phyloP scores from a whole-genome alignment of 2,113 vertebrate genomes.

The Chaetura pelagica region DNA sequence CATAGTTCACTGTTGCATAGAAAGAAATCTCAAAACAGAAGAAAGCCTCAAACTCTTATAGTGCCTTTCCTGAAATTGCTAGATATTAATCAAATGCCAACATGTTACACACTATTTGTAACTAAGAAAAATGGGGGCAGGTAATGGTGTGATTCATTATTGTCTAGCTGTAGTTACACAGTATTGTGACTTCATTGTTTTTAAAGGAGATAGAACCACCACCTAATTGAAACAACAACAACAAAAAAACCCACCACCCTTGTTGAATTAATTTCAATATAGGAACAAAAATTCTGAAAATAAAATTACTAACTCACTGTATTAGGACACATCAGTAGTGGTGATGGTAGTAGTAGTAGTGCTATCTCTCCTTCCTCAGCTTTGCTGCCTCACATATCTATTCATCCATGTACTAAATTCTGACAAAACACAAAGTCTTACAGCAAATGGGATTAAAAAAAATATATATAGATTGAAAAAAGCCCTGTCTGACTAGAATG shows the following conservation, averaged over 20 bases:
- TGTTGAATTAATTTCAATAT: not conserved
- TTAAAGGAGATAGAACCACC: not conserved
- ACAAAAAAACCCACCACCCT: not conserved
- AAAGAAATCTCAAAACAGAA: constrained; percentile 1
- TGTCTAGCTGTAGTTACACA: not conserved
- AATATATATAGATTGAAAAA: not conserved
- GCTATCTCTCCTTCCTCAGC: not conserved
- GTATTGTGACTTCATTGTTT: not conserved
- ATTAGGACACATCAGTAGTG: not conserved
- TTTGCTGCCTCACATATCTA: not conserved
- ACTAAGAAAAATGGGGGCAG: not conserved
- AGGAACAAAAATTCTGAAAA: not conserved
- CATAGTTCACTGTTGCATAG: not conserved
- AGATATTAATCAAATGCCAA: not conserved
- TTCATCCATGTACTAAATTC: not conserved
- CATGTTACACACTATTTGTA: not conserved
- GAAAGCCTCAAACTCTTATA: constrained; percentile 5
- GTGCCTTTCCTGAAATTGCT: not conserved
- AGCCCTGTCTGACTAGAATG: not conserved
- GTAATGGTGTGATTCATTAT: not conserved
- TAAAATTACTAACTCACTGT: not conserved
- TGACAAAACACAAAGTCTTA: not conserved
- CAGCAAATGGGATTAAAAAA: not conserved
- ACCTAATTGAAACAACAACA: not conserved
- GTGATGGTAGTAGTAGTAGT: not conserved